Evolutionary conservation across 2,797 vertebrate genomes (phyloP), one percentile per base, ranked within the genome.

Genomic region (Amphiprion clarkii): DNA sequence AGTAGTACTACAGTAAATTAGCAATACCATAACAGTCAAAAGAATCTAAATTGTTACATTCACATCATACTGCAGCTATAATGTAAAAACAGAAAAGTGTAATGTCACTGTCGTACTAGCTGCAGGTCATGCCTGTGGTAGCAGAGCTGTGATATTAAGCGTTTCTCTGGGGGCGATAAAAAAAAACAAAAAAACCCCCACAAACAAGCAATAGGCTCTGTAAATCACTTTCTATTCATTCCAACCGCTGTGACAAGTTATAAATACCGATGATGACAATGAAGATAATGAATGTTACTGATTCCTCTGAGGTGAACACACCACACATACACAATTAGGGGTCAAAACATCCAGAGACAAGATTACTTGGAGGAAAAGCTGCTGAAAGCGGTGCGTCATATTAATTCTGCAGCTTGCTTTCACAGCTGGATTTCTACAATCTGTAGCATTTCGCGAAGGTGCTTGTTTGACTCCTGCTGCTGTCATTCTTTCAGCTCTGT

Each of bases 401-500:
- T 82, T 56, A 75, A 78, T 86, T 87, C 84, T 84, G 84, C 78
- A 67, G 74, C 66, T 39, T 74, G 44, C 67, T 82, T 78, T 79
- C 57, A 64, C 69, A 59, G 81, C 36, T 61, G 65, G 55, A 66
- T 82, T 74, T 74, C 51, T 25, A 64, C 71, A 87, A 77, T 78
- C 72, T 87, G 76, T 67, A 76, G 73, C 67, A 56, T 79, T 84
- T 83, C 73, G 72, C 78, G 72, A 74, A 83, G 79, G 83, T 59
- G 70, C 74, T 81, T 70, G 75, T 81, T 80, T 88, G 85, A 87
- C 85, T 86, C 76, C 71, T 64, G 71, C 68, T 78, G 58, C 63
- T 77, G 66, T 58, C 73, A n/a, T 63, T 79, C 72, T 57, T 21
- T 4, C 17, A 16, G 66, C 57, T 71, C 60, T 68, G 62, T 65